phyloP scores from a whole-genome alignment of 2,113 vertebrate genomes.

The Gallinago media region DNA sequence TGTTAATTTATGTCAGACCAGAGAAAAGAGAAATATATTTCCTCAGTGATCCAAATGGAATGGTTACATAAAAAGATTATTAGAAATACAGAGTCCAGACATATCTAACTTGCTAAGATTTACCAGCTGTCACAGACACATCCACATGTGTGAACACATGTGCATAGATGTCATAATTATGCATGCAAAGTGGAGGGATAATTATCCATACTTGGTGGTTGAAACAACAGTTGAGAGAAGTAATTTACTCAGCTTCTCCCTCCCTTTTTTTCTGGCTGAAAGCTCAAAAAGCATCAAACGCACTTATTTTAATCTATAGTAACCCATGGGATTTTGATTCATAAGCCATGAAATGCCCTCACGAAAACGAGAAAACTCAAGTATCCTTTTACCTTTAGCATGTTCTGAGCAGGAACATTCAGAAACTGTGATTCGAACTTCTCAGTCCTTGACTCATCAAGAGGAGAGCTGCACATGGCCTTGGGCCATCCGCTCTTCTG shows the following conservation, averaged over 20 bases:
- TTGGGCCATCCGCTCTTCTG: not conserved
- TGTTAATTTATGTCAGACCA: slow-evolving; percentile 8
- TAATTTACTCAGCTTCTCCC: not conserved
- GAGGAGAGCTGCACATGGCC: not conserved
- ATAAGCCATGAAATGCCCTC: not conserved
- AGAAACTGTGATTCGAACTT: not conserved
- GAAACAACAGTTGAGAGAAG: not conserved
- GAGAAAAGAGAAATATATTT: not conserved
- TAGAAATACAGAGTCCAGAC: not conserved
- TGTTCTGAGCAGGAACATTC: not conserved
- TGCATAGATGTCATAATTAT: not conserved
- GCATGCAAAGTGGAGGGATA: not conserved
- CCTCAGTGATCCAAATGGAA: not conserved
- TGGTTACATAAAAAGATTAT: not conserved
- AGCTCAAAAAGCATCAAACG: not conserved
- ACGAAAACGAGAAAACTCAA: not conserved
- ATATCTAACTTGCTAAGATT: not conserved
- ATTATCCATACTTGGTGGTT: not conserved
- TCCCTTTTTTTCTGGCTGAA: not conserved
- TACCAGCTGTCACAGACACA: not conserved
- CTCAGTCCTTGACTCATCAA: not conserved
- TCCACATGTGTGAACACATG: not conserved
- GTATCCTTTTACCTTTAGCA: not conserved
- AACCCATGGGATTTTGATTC: not conserved
- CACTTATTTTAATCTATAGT: not conserved